Evolutionary conservation across 1,140 invertebrate species (phyloP).

Genomic region (Eriocheir sinensis): DNA sequence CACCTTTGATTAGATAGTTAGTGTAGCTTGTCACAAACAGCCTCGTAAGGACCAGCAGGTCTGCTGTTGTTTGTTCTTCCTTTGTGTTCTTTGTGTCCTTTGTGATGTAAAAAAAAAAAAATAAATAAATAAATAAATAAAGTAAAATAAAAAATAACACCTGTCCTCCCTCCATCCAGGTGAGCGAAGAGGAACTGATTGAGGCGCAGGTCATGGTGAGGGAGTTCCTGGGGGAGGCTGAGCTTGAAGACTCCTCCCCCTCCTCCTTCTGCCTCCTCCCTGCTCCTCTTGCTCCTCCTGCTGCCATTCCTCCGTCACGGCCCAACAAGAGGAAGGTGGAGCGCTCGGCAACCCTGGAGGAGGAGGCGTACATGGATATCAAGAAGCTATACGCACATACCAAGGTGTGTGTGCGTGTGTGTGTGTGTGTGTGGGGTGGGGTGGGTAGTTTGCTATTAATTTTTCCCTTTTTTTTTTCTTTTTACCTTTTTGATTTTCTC

Average conservation of each 20-base stretch:
- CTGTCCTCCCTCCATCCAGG: constrained; percentile 52
- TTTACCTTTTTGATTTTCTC: too few relatives aligned
- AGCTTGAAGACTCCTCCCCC: neutral
- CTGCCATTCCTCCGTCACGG: constrained; percentile 34
- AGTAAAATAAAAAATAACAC: too few relatives aligned
- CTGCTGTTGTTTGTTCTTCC: too few relatives aligned
- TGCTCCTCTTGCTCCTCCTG: neutral
- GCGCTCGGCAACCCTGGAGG: neutral
- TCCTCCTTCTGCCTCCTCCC: neutral
- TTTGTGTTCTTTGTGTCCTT: too few relatives aligned
- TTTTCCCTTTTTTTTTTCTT: too few relatives aligned
- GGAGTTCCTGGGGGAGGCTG: constrained; percentile 29
- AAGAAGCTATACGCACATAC: constrained; percentile 70
- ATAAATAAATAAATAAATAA: too few relatives aligned
- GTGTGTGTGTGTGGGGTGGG: neutral
- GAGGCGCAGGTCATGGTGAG: constrained; percentile 44
- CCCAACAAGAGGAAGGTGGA: constrained; percentile 70
- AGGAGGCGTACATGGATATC: constrained; percentile 67
- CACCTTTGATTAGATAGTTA: too few relatives aligned
- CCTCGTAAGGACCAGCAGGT: too few relatives aligned
- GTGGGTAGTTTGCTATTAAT: too few relatives aligned
- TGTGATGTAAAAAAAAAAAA: too few relatives aligned
- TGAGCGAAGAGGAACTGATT: constrained; percentile 59
- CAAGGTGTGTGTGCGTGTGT: constrained; percentile 40
- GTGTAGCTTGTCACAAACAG: too few relatives aligned